A percentile compares a stretch with the other conserved stretches of the same genome.
phyloP scores from a whole-genome alignment of 2,113 vertebrate genomes.

The Montifringilla adamsi region DNA sequence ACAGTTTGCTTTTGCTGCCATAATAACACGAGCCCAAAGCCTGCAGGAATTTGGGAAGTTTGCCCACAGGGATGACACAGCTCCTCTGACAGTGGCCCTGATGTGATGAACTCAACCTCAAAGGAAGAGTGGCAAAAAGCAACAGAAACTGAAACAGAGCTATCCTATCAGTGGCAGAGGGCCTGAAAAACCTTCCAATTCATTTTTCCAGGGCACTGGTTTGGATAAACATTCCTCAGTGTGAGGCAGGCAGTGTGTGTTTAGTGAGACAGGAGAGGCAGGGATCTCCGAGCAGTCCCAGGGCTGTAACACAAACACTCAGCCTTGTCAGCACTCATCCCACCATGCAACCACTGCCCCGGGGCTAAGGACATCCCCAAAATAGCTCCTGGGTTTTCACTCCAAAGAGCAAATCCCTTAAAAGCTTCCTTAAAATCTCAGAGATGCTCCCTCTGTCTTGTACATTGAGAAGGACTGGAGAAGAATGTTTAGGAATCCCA shows the following conservation, averaged over 20 bases:
- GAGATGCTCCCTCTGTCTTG: neutral
- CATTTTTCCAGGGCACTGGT: neutral
- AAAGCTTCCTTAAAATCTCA: neutral
- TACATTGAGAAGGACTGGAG: neutral
- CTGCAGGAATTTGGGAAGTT: neutral
- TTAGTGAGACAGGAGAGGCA: neutral
- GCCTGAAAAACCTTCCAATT: neutral
- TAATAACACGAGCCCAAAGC: neutral
- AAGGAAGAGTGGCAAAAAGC: neutral
- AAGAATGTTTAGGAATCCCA: neutral
- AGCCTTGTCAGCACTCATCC: constrained; percentile 4
- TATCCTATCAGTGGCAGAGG: neutral
- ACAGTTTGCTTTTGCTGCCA: neutral
- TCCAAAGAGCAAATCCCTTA: neutral
- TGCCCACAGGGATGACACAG: constrained; percentile 20
- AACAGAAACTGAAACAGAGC: neutral
- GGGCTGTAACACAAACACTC: neutral
- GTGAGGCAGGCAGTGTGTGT: neutral
- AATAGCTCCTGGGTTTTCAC: neutral
- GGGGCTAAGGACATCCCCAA: neutral
- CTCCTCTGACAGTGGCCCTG: neutral
- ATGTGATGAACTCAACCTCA: neutral
- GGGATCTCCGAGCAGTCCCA: neutral
- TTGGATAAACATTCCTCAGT: neutral
- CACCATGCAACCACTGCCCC: neutral